Evolutionary conservation across 2,888 invertebrate genomes (phyloP), one percentile per base, ranked within the genome.

Genomic region (Tigriopus californicus): DNA sequence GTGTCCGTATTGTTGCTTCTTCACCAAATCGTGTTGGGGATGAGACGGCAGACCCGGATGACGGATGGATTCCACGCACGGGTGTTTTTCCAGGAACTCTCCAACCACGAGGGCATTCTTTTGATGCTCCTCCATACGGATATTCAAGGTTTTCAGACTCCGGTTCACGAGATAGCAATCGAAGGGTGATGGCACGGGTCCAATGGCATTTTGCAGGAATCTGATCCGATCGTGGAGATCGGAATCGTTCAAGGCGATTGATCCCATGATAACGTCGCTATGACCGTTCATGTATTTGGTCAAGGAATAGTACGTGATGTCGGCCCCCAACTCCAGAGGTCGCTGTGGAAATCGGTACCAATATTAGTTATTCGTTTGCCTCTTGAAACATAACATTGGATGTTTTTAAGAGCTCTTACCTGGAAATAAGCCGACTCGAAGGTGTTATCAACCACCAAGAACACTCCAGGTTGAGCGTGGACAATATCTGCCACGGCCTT

Each of bases 261-360:
- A 84, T 1, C 97, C 97, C 97, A 98, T 97, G 6, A 97, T 81
- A 20, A 92, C 85, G 74, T 98, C 97, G 1, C 89, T 83, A 73
- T 98, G 97, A 0, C 97, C 97, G 72, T 98, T 98, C 81, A 98
- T 87, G 70, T 95, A 98, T 73, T 98, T 98, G 0, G 94, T 92
- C 59, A 94, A 68, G 0, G 97, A 97, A 72, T 97, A 92, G 66
- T 88, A 74, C 1, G 83, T 84, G 59, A 95, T 74, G 70, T 98
- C 94, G 1, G 89, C 94, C 1, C 95, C 97, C 41, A 92, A 76
- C 24, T 82, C 80, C 59, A 98, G 71, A 1, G 97, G 97, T 61
- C 82, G 77, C 82, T 95, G 69, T n/a, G n/a, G n/a, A n/a, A n/a
- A n/a, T n/a, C n/a, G n/a, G n/a, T n/a, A n/a, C n/a, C n/a, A n/a